These are phyloP conservation scores for Gymnoscopelus braueri DNA, from an alignment of 2,797 vertebrate species.

Conservation along the genomic window DNA sequence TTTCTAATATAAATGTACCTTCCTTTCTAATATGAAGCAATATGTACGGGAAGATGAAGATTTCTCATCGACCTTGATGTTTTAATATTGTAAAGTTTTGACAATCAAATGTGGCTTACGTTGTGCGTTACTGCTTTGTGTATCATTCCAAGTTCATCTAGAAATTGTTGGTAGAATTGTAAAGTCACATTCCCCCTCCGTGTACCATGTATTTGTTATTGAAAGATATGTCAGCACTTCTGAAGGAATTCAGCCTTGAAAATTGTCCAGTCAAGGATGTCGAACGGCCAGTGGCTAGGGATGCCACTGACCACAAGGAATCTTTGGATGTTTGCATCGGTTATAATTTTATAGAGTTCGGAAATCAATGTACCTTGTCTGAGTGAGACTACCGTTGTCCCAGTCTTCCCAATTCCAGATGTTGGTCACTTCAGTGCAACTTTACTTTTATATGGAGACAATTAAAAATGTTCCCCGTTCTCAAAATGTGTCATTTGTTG, in stretches of 20 bases:
- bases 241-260: slow-evolving; percentile 42
- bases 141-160: slow-evolving; percentile 1
- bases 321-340: not conserved
- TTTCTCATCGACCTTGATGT: not conserved
- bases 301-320: slow-evolving; percentile 9
- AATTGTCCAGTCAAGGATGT: slow-evolving; percentile 26
- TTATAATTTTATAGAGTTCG: not conserved
- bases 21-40: slow-evolving; percentile 7
- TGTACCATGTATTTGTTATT: slow-evolving; percentile 35
- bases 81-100: slow-evolving; percentile 18
- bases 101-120: slow-evolving; percentile 39
- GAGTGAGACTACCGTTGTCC: not conserved
- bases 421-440: slow-evolving; percentile 6
- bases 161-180: slow-evolving; percentile 2
- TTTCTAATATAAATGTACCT: slow-evolving; percentile 29
- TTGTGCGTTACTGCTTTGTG: not conserved
- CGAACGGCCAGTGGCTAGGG: too few relatives aligned
- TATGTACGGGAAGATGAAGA: not conserved
- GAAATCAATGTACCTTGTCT: slow-evolving; percentile 9
- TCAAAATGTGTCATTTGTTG: not conserved
- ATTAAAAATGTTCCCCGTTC: slow-evolving; percentile 24
- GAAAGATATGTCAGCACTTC: slow-evolving; percentile 43
- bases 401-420: slow-evolving; percentile 12
- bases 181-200: not conserved
- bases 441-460: slow-evolving; percentile 23